phyloP scores from a whole-genome alignment of 1,140 invertebrate species.

The Drosophila sulfurigaster region DNA sequence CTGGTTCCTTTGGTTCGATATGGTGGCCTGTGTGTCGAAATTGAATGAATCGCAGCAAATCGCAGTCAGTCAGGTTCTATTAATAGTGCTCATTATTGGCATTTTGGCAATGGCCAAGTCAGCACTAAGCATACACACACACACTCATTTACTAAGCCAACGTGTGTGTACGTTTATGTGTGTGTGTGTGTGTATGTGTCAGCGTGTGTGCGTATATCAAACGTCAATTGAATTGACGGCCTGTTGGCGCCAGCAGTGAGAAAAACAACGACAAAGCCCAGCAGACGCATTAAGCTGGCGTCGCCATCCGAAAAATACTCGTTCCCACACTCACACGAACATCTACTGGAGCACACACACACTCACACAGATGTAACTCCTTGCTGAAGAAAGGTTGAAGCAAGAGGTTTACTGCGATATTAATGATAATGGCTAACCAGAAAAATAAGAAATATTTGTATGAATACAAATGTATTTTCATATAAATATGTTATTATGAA shows the following conservation, averaged over 20 bases:
- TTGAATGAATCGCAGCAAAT: slow-evolving; percentile 60
- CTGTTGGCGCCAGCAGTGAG: slow-evolving; percentile 51
- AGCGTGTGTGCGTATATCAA: slow-evolving; percentile 23
- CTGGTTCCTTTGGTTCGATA: slow-evolving; percentile 5
- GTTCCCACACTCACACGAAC: neutral
- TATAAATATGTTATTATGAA: no score
- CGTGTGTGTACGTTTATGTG: neutral
- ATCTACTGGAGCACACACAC: neutral
- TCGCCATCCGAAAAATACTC: slow-evolving; percentile 16
- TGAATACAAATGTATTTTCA: no score
- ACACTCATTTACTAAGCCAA: neutral
- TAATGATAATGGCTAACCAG: no score
- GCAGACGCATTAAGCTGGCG: slow-evolving; percentile 45
- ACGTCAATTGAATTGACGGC: slow-evolving; percentile 52
- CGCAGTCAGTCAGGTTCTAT: slow-evolving; percentile 43
- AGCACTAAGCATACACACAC: slow-evolving; percentile 34
- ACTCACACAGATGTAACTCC: slow-evolving; percentile 13
- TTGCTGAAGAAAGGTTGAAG: neutral
- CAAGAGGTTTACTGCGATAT: no score
- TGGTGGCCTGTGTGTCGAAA: slow-evolving; percentile 8
- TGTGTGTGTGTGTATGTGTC: slow-evolving; percentile 3
- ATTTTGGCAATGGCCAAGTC: slow-evolving; percentile 68
- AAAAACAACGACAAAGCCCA: slow-evolving; percentile 23
- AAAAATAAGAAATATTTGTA: no score
- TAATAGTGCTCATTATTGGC: slow-evolving; percentile 71